Evolutionary conservation across 2,797 vertebrate genomes (phyloP), one percentile per base, ranked within the genome.

Genomic region (Delichon dasypus): DNA sequence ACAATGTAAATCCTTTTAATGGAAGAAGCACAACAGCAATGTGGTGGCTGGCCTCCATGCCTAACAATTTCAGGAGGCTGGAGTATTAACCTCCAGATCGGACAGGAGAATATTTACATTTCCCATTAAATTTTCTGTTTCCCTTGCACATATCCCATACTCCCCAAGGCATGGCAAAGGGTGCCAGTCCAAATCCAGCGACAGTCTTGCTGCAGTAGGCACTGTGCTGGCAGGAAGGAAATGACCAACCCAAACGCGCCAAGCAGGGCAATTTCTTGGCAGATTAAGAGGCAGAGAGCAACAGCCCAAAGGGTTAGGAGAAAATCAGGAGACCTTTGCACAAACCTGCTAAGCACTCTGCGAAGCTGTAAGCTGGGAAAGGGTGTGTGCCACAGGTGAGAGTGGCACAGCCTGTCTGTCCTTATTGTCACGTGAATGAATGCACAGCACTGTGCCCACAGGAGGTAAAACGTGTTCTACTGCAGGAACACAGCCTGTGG

Each of bases 221-320:
- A 34, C 48, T 13, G 44, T 26, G 73, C 53, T 51, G 9, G 21
- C 25, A 40, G 12, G 36, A 66, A 42, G 16, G 9, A 62, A 85
- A 51, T 13, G 5, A 38, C 5, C 30, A 71, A 48, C 45, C 13
- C 36, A 66, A 86, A 75, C 0, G 0, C 75, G 25, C 27, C 30
- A 40, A 75, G 47, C 29, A 75, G 62, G 77, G 23, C 7, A 19
- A 54, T 13, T 71, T 53, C 38, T 38, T 10, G 3, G 14, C 1
- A 3, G 21, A 21, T 1, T 29, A 38, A 64, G 50, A 62, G 47
- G 54, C 44, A 61, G 19, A 7, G 25, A 53, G 45, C 40, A 30
- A 60, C 18, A 71, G 27, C 32, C 64, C 47, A 70, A 57, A 79
- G 29, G 6, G 40, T 38, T 34, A 6, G 0, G 0, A 45, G 32